Evolutionary conservation across 2,797 vertebrate species (phyloP), one percentile per base, ranked within the genome.

Genomic region (Sebastes diploproa): DNA sequence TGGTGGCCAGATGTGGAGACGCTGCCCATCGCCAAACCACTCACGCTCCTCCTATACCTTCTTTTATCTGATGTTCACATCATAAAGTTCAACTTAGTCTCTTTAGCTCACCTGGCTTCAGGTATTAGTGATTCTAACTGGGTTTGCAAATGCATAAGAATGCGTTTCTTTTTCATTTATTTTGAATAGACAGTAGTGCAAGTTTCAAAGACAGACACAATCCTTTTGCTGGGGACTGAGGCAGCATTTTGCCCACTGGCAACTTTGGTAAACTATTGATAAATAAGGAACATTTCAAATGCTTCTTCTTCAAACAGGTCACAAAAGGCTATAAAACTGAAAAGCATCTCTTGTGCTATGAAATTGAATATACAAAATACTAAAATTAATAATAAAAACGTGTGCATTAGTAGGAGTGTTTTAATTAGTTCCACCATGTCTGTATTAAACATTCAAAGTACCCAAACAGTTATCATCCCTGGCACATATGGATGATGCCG

Each of bases 1-100:
- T 94, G 92, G 82, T 4, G 58, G 67, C 65, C 85, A 91, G 77
- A 87, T 78, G 80, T 86, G 77, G 81, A 88, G 85, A 86, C 71
- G 27, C 86, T 74, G 78, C 58, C 79, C 62, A 9, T 65, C 29
- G 36, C 32, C 78, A n/a, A 68, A 69, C 54, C 63, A 18, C 60
- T n/a, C 65, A 9, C 3, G 5, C 32, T 59, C 52, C 23, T 55
- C 22, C 8, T 50, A 1, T 46, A 16, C 23, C 25, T 50, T 70
- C 78, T 77, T 55, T 32, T 22, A 60, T 65, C 59, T 32, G 59
- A 9, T 50, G 75, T 65, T 3, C 20, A 67, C 5, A 22, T 59
- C 50, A 10, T 25, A 16, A 9, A 29, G 54, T 13, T 54, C 2
- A 54, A 4, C 7, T n/a, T 22, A 22, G 30, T 65, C 55, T 59